phyloP scores from a whole-genome alignment of 2,797 vertebrate species.

The Potorous gilbertii region DNA sequence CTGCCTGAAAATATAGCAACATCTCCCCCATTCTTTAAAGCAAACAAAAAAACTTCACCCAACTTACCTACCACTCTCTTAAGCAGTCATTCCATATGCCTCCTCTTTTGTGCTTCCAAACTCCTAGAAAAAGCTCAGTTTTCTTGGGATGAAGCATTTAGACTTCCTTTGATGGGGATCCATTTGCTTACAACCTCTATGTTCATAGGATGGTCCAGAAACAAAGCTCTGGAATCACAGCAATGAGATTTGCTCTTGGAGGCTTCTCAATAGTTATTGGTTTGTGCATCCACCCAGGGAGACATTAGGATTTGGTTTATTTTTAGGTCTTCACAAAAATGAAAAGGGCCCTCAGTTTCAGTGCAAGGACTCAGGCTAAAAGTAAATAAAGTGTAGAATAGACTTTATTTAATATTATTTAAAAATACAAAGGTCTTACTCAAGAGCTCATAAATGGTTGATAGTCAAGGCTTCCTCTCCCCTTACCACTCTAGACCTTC shows the following conservation, averaged over 20 bases:
- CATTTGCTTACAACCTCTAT: not conserved
- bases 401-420: too few species aligned
- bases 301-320: conserved; percentile 27
- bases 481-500: too few species aligned
- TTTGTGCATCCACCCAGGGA: conserved; percentile 41
- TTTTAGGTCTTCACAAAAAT: not conserved
- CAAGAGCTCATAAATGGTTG: too few species aligned
- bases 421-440: too few species aligned
- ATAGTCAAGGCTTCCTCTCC: too few species aligned
- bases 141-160: not conserved
- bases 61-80: not conserved
- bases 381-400: not conserved
- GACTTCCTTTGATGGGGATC: not conserved
- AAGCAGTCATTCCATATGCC: not conserved
- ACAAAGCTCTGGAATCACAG: too few species aligned
- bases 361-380: not conserved
- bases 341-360: not conserved
- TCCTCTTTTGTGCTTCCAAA: not conserved
- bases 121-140: not conserved
- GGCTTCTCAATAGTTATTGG: not conserved
- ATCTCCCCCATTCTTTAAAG: not conserved
- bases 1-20: not conserved
- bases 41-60: not conserved
- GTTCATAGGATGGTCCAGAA: not conserved
- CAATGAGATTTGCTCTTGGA: not conserved